Conservation (phyloP, 92 coral and sea anemone species). For the Anthopleura xanthogrammica region DNA sequence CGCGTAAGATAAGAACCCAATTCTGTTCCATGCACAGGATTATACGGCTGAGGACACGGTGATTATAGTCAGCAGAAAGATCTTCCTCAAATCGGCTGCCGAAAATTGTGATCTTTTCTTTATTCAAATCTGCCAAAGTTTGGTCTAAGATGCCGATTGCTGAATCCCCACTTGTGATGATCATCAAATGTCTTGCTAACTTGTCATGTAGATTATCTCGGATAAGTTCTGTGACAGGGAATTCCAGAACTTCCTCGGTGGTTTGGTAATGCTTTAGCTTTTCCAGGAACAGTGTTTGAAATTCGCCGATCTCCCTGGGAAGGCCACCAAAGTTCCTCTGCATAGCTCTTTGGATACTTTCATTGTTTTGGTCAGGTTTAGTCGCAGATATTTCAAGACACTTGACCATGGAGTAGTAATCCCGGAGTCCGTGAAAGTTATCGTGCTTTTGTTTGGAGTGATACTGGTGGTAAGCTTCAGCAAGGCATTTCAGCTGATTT, state of each 20-base stretch:
- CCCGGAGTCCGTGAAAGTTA: conserved; percentile 97
- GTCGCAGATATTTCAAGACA: conserved; percentile 55
- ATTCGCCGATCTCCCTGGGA: conserved; percentile 55
- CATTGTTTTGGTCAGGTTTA: conserved; percentile 38
- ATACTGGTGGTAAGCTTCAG: conserved; percentile 77
- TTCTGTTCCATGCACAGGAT: conserved; percentile 97
- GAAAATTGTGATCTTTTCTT: conserved; percentile 91
- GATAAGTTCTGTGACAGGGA: conserved; percentile 66
- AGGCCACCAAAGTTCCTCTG: conserved; percentile 97
- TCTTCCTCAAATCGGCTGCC: conserved; percentile 98
- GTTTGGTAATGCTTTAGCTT: conserved; percentile 42
- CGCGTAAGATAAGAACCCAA: conserved; percentile 86
- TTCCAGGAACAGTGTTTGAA: conserved; percentile 70
- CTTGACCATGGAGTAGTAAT: conserved; percentile 89
- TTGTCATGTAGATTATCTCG: conserved; percentile 78
- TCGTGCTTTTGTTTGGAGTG: conserved; percentile 66
- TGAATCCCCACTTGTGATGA: conserved; percentile 93
- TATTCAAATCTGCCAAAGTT: conserved; percentile 64
- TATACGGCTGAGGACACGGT: conserved; percentile 93
- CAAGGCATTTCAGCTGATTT: conserved; percentile 68
- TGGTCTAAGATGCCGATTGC: conserved; percentile 93
- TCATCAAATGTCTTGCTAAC: conserved; percentile 90
- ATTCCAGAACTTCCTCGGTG: conserved; percentile 35
- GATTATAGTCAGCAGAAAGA: conserved; percentile 88
- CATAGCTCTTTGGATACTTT: conserved; percentile 64